These are phyloP conservation scores for Myopa testacea DNA, from an alignment of 2,888 invertebrate genomes.

Conservation along the genomic window DNA sequence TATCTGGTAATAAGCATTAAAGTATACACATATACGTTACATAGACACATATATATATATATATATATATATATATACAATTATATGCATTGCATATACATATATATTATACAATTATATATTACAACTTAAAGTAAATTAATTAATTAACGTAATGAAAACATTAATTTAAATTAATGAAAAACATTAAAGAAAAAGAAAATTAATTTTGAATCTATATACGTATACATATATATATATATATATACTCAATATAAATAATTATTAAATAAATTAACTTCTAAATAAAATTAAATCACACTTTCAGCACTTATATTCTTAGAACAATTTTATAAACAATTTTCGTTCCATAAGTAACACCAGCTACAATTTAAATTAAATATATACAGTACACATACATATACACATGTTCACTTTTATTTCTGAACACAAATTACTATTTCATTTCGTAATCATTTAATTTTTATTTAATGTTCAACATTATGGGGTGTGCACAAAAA, in stretches of 20 bases:
- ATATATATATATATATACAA: constrained; percentile 40
- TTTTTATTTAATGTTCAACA: no score
- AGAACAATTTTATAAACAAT: no score
- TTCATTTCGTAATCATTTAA: no score
- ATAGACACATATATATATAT: background rate
- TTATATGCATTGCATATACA: constrained; percentile 32
- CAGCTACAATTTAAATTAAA: no score
- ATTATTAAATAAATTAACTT: background rate
- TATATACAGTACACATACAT: no score
- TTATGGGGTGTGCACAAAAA: no score
- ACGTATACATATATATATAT: constrained; percentile 43
- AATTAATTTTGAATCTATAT: constrained; percentile 36
- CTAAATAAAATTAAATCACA: no score
- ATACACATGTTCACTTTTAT: no score
- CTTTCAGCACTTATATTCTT: no score
- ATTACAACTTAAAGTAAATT: background rate
- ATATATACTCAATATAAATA: constrained; percentile 51
- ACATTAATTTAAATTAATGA: background rate
- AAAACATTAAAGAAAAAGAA: constrained; percentile 43
- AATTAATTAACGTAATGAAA: no score
- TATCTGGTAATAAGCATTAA: constrained; percentile 38
- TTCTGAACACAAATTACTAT: no score
- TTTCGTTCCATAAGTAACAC: no score
- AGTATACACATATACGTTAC: constrained; percentile 42
- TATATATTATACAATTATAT: constrained; percentile 48